Conservation (phyloP, 2,888 invertebrate genomes). For the Lymantria monacha region DNA sequence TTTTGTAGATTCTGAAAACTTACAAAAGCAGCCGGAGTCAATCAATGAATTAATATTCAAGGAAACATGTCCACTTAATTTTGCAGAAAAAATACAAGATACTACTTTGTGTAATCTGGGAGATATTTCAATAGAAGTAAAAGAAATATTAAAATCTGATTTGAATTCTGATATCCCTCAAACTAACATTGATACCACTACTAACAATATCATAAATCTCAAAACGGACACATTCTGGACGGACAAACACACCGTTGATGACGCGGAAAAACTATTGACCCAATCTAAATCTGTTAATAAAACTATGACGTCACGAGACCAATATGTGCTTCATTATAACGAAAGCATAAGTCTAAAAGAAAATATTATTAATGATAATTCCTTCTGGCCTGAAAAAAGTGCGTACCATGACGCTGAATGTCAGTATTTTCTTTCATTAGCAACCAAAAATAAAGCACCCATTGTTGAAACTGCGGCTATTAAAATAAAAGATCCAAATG, state of each 20-base stretch:
- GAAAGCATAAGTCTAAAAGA: conserved; percentile 44
- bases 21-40: background rate
- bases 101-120: background rate
- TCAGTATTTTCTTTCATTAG: conserved; percentile 80
- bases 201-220: conserved; percentile 60
- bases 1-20: background rate
- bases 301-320: conserved; percentile 14
- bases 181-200: conserved; percentile 53
- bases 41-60: conserved; percentile 1
- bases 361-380: conserved; percentile 66
- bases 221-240: conserved; percentile 83
- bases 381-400: conserved; percentile 84
- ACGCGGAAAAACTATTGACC: conserved; percentile 76
- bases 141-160: conserved; percentile 16
- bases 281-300: conserved; percentile 41
- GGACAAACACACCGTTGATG: conserved; percentile 80
- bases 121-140: background rate
- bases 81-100: conserved; percentile 15
- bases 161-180: conserved; percentile 21
- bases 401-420: conserved; percentile 86
- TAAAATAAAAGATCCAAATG: conserved; percentile 72
- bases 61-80: conserved; percentile 10
- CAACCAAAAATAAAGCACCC: conserved; percentile 62
- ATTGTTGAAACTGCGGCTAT: conserved; percentile 38
- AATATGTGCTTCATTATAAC: conserved; percentile 21